phyloP scores from a whole-genome alignment of 2,797 vertebrate species.

The Muscicapa comitata region DNA sequence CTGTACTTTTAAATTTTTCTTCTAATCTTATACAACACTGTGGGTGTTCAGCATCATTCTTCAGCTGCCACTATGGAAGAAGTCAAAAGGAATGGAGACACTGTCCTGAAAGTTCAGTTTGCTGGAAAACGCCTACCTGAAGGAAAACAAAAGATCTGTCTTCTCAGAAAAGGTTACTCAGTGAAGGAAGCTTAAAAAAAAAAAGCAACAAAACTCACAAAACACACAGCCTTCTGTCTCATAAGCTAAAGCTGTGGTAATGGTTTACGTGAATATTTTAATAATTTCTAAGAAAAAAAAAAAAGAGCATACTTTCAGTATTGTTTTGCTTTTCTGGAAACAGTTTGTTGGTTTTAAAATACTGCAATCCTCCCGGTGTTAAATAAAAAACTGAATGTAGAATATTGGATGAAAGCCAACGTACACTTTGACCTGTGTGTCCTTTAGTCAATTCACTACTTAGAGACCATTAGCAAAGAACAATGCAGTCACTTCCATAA shows the following conservation, averaged over 20 bases:
- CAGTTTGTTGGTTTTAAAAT: not conserved
- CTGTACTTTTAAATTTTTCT: not conserved
- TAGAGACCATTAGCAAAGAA: not conserved
- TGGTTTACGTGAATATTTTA: not conserved
- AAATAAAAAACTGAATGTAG: not conserved
- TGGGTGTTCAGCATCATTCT: not conserved
- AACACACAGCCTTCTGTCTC: not conserved
- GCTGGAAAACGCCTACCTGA: not conserved
- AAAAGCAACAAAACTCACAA: not conserved
- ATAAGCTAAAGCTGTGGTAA: not conserved
- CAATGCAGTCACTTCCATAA: not conserved
- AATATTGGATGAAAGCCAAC: not conserved
- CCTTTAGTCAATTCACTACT: not conserved
- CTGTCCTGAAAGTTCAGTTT: not conserved
- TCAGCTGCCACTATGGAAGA: not conserved
- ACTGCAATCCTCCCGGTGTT: not conserved
- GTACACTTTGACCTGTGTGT: not conserved
- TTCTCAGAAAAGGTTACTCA: not conserved
- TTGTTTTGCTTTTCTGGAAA: not conserved
- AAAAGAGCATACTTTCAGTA: fast-evolving
- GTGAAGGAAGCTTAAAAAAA: not conserved
- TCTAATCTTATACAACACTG: not conserved
- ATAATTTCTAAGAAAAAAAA: not conserved
- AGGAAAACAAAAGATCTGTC: not conserved
- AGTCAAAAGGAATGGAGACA: not conserved